Percentiles rank a stretch among this genome's conserved stretches.
Conservation (phyloP, 2,113 vertebrate species). For the Gyps fulvus region DNA sequence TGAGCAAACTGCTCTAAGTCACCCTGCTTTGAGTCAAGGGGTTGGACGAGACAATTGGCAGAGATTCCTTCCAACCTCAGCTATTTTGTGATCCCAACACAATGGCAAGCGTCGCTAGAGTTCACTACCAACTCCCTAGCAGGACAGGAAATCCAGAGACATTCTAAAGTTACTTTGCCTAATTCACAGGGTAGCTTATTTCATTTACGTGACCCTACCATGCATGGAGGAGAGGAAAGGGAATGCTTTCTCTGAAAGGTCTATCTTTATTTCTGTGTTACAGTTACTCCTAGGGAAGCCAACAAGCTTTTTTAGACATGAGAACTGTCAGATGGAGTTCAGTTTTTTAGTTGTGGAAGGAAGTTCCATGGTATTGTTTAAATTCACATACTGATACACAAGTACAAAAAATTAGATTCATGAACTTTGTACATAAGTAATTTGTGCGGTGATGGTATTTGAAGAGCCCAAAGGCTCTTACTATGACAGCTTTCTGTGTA, state of each 20-base stretch:
- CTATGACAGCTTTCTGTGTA: not conserved
- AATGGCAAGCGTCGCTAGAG: fast-evolving
- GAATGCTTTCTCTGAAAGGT: not conserved
- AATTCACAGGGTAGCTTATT: not conserved
- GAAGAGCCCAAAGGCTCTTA: not conserved
- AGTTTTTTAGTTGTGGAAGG: not conserved
- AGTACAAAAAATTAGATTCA: not conserved
- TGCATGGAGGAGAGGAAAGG: fast-evolving
- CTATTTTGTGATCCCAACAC: not conserved
- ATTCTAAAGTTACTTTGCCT: not conserved
- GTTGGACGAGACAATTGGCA: not conserved
- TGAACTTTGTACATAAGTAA: not conserved
- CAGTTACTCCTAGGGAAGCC: not conserved
- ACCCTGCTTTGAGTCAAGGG: not conserved
- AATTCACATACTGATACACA: not conserved
- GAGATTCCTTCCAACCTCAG: not conserved
- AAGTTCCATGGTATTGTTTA: not conserved
- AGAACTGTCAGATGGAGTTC: not conserved
- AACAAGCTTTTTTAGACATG: not conserved
- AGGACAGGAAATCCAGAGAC: not conserved
- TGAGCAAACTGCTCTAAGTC: not conserved
- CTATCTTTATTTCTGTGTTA: not conserved
- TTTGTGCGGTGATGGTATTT: not conserved
- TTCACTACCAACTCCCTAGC: not conserved
- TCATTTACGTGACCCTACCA: fast-evolving